Conservation (phyloP, 2,797 vertebrate species). For the Catostomus latipinnis region DNA sequence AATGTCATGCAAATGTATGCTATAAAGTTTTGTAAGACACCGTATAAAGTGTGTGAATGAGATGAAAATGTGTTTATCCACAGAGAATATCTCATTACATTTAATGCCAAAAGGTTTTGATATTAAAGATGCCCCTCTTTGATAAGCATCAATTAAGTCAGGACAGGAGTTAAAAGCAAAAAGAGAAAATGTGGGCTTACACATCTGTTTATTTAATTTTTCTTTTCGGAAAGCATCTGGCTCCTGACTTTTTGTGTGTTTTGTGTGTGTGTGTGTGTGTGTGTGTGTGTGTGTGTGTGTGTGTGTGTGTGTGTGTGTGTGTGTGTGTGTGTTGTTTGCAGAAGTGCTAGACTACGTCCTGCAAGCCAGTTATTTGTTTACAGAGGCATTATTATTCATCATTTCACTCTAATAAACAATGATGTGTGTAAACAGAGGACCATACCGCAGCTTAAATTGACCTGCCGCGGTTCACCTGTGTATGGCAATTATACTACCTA, state of each 20-base stretch:
- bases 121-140: constrained; percentile 12
- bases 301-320: background rate
- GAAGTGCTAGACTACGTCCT: constrained; percentile 18
- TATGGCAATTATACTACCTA: constrained; percentile 12
- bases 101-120: background rate
- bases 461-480: background rate
- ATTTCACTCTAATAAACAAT: constrained; percentile 26
- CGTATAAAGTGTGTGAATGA: background rate
- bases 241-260: background rate
- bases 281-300: background rate
- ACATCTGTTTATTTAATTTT: background rate
- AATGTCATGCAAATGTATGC: constrained; percentile 4
- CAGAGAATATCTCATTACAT: background rate
- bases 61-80: background rate
- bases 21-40: background rate
- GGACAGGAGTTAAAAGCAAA: constrained; percentile 30
- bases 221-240: constrained; percentile 9
- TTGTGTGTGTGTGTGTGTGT: background rate
- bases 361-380: constrained; percentile 41
- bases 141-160: constrained; percentile 46
- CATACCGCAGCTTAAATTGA: constrained; percentile 6
- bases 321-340: constrained; percentile 18
- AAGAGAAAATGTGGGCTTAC: background rate
- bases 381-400: background rate
- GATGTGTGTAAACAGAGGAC: constrained; percentile 37